Conservation (phyloP, 2,888 invertebrate species). For the Stenodema calcarata region DNA sequence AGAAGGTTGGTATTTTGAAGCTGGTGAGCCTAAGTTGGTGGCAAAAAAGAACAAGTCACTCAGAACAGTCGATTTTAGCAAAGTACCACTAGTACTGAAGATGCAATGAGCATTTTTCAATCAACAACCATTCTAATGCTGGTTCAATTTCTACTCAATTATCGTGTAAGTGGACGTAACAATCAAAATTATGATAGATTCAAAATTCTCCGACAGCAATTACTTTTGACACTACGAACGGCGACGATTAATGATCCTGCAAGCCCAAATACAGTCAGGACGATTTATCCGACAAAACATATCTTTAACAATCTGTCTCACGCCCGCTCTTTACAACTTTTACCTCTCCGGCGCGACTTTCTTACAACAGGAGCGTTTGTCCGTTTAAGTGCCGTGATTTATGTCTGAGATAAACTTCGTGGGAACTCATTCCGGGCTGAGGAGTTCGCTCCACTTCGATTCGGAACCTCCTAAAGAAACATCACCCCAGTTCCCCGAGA, state of each 20-base stretch:
- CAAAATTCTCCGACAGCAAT: too few species aligned
- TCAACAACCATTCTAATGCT: too few species aligned
- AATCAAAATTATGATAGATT: too few species aligned
- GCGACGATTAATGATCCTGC: not conserved
- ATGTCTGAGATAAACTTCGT: not conserved
- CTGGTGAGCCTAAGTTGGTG: too few species aligned
- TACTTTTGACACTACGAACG: not conserved
- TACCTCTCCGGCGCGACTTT: not conserved
- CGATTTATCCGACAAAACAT: not conserved
- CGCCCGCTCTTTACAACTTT: conserved; percentile 2
- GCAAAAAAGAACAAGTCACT: too few species aligned
- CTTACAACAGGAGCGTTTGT: not conserved
- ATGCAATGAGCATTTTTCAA: too few species aligned
- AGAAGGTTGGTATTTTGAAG: too few species aligned
- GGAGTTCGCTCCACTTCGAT: not conserved
- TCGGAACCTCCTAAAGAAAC: not conserved
- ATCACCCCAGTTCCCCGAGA: not conserved
- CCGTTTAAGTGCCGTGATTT: not conserved
- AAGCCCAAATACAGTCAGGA: not conserved
- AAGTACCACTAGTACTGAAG: too few species aligned
- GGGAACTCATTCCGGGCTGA: not conserved
- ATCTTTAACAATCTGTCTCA: conserved; percentile 2
- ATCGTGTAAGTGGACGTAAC: too few species aligned
- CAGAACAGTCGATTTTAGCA: too few species aligned
- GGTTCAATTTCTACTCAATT: too few species aligned